Base-by-base conservation (phyloP, 2,888 invertebrate species). In the Parapristionchus giblindavisi region DNA sequence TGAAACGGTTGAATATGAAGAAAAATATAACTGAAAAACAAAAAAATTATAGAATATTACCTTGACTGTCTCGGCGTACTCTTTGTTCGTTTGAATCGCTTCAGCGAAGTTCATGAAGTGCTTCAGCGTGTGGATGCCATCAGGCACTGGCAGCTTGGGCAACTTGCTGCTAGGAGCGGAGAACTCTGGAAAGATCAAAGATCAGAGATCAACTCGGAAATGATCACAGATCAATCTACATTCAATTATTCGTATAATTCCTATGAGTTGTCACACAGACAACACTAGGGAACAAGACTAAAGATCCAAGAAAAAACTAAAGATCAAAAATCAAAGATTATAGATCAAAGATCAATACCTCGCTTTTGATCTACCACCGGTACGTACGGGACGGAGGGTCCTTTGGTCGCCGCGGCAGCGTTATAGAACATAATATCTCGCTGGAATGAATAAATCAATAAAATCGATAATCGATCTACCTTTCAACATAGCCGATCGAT, bases 71-170 rank as follows among this genome's bases (percentile, higher is more conserved):
- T 83, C 77, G 27, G 81, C 77, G 76, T 81, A 84, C 36, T 87
- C 84, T 34, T 77, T 61, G 58, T 76, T 75, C 2, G 79, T 77
- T 51, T 84, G 83, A 8, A 87, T 32, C 1, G 85, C 80, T 75
- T 81, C 75, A 1, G 85, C 81, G 71, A 86, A 87, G 43, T 83
- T 80, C 34, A 87, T 48, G 61, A 87, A 85, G 38, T 84, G 81
- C 24, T 77, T 79, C 43, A 87, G 63, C 0, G 87, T 87, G 32
- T 61, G 73, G 32, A 60, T 34, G 17, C 56, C 79, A 32, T 81
- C 75, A 3, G 86, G 86, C 0, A 83, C 83, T 0, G 84, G 82
- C 8, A 85, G 80, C 63, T 75, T 77, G 6, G 86, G 85, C 1
- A 83, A 73, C 8, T 68, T 68, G 52, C 27, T 27, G 34, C 29